These are phyloP conservation scores for Rhinatrema bivittatum DNA, from an alignment of 2,797 vertebrate genomes.

Conservation along the genomic window DNA sequence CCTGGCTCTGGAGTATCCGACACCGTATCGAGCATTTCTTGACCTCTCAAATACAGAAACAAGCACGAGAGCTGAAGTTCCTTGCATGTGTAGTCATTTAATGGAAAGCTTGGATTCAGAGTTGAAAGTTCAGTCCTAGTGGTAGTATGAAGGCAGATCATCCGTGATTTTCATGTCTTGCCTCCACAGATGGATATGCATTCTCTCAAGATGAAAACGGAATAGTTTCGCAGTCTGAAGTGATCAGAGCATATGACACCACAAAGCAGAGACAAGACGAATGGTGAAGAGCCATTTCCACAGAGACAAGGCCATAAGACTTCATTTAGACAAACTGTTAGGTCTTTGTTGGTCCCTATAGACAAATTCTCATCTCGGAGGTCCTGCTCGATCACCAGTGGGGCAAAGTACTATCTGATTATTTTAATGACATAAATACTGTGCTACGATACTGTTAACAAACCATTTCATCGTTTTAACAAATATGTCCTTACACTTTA, in stretches of 20 bases:
- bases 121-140: too few species aligned
- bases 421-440: slow-evolving; percentile 71
- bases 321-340: slow-evolving; percentile 17
- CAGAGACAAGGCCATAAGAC: slow-evolving; percentile 3
- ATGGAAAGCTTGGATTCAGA: too few species aligned
- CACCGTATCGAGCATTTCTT: too few species aligned
- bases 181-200: slow-evolving; percentile 83
- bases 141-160: too few species aligned
- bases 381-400: slow-evolving; percentile 38
- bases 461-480: slow-evolving; percentile 53
- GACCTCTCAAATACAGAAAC: too few species aligned
- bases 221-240: slow-evolving; percentile 95
- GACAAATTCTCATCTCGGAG: slow-evolving; percentile 21
- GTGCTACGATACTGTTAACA: slow-evolving; percentile 59
- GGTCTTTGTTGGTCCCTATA: slow-evolving; percentile 24
- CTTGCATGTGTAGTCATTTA: too few species aligned
- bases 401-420: slow-evolving; percentile 52
- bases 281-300: too few species aligned
- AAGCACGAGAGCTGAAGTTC: too few species aligned
- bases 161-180: not conserved
- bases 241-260: slow-evolving; percentile 94
- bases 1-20: too few species aligned
- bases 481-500: slow-evolving; percentile 59
- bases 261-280: slow-evolving; percentile 89
- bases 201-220: slow-evolving; percentile 98